These are phyloP conservation scores for Macrobrachium rosenbergii DNA, from an alignment of 1,140 invertebrate species.

Conservation along the genomic window DNA sequence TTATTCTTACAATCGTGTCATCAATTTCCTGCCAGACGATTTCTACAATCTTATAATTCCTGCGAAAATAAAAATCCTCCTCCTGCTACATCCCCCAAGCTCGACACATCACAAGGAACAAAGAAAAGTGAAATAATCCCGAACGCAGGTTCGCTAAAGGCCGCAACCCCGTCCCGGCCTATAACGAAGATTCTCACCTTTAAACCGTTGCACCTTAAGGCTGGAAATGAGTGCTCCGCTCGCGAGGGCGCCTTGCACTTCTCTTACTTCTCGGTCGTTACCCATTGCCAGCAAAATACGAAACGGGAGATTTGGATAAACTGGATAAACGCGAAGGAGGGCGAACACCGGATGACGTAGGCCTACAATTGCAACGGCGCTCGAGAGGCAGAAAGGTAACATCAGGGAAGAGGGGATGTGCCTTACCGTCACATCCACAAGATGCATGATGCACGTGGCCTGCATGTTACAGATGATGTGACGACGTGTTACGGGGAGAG, in stretches of 20 bases:
- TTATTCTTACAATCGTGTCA: too few relatives aligned
- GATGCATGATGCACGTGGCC: too few relatives aligned
- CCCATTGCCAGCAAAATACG: conserved; percentile 61
- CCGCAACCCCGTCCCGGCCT: conserved; percentile 11
- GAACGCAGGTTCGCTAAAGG: neutral
- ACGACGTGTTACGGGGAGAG: neutral
- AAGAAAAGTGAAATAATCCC: conserved; percentile 62
- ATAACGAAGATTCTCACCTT: neutral
- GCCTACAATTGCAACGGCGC: conserved; percentile 5
- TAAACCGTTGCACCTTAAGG: neutral
- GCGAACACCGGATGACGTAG: conserved; percentile 25
- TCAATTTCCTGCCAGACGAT: too few relatives aligned
- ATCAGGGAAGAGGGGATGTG: too few relatives aligned
- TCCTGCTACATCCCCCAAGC: conserved; percentile 55
- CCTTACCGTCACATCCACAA: too few relatives aligned
- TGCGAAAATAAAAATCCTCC: conserved; percentile 32
- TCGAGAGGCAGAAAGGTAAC: too few relatives aligned
- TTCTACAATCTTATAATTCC: neutral
- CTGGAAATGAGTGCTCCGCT: neutral
- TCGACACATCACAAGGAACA: conserved; percentile 57
- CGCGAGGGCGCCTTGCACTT: neutral
- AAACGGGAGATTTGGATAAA: conserved; percentile 55
- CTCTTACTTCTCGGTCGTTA: conserved; percentile 14
- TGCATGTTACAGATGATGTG: neutral
- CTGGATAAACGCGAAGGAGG: conserved; percentile 37